Evolutionary conservation across 2,888 invertebrate species (phyloP), one percentile per base, ranked within the genome.

Genomic region (Diogma glabrata): DNA sequence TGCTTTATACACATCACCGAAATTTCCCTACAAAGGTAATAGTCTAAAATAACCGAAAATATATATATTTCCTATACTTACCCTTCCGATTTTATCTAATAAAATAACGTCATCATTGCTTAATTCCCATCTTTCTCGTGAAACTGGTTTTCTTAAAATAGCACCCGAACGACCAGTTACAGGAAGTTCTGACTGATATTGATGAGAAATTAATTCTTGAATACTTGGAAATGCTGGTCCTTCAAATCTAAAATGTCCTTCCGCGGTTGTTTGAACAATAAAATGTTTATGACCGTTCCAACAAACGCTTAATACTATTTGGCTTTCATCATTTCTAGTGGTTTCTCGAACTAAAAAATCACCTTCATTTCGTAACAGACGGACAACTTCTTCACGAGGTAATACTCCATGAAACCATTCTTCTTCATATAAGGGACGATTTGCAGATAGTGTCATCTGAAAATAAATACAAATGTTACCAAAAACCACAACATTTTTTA

Each of bases 401-500:
- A 96, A 71, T 10, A 95, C 93, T 1, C 96, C 96, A 65, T 96
- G 96, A 72, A 95, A 95, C 94, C 94, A 95, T 67, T 93, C 92
- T 70, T 94, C 93, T 60, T 93, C 91, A 56, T 90, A 84, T 46
- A 88, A 70, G 10, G 83, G 80, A 38, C 84, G 81, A 63, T 80
- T 82, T 36, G 73, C 70, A 8, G 70, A 65, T 12, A 68, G 60
- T n/a, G 70, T 67, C 60, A 71, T 61, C 71, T 71, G 58, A 14
- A 45, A 47, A 20, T 40, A 47, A 14, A 22, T 5, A 43, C n/a
- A n/a, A n/a, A n/a, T n/a, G n/a, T n/a, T n/a, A n/a, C n/a, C n/a
- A n/a, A n/a, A n/a, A n/a, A n/a, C n/a, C n/a, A n/a, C n/a, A n/a
- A n/a, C n/a, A n/a, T n/a, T n/a, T n/a, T n/a, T n/a, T n/a, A n/a